Base-by-base conservation (phyloP, 2,113 vertebrate genomes). In the Pteruthius melanotis region DNA sequence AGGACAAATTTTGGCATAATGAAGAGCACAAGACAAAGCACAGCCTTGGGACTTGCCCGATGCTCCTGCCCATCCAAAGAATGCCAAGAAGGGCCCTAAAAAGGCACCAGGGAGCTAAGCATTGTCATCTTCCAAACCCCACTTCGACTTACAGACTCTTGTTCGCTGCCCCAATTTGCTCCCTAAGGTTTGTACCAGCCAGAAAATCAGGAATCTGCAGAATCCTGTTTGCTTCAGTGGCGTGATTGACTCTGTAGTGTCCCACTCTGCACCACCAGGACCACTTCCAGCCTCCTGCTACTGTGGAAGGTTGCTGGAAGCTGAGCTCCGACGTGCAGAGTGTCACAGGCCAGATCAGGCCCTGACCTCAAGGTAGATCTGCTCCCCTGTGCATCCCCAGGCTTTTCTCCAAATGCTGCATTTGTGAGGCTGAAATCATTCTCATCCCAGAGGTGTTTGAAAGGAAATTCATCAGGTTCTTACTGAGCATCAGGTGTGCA, bases 161-260 rank as follows among this genome's bases (percentile, higher is more conserved):
- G 6, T 11, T 78, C 22, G 28, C 45, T 76, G 30, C 37, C 49
- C 31, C 7, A 27, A 0, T 39, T 76, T 64, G 9, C 44, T 80
- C 57, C 39, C 18, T 30, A 6, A 87, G 27, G 30, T 84, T 71
- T 68, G 49, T 64, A 44, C 49, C 53, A 39, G 69, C 33, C 30
- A 47, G 47, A 81, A 87, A 71, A 50, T 16, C 17, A 27, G 44
- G 35, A 78, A 28, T 10, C 15, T 52, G 68, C 12, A 47, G 60
- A 82, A 68, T 70, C 30, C 40, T 11, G 0, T 64, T 89, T 23
- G 13, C 33, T 50, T 63, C 74, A 37, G 5, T 2, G 6, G 10
- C 0, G 0, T 23, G 31, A 31, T 24, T 61, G 27, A 8, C 11
- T 35, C 53, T 17, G 0, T 6, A 9, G 71, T 8, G 30, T 54